Conservation (phyloP, 2,888 invertebrate genomes). For the Leptogaster cylindrica region DNA sequence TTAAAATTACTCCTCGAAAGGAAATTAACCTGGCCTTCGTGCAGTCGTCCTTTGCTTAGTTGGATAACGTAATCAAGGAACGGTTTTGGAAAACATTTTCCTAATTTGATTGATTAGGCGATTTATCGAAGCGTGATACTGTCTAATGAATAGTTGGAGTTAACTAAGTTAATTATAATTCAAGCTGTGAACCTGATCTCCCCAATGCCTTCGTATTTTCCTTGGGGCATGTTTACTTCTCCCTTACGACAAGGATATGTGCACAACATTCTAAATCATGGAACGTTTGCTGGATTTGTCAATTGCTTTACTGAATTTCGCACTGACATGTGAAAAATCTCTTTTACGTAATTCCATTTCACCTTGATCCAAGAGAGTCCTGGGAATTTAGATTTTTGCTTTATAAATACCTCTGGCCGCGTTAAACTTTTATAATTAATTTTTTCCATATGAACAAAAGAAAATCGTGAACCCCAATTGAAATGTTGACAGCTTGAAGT, state of each 20-base stretch:
- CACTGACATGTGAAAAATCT: conserved; percentile 11
- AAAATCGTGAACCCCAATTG: too few species aligned
- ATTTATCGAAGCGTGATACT: conserved; percentile 51
- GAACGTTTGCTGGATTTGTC: conserved; percentile 11
- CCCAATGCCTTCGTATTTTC: conserved; percentile 13
- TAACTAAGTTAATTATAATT: conserved; percentile 50
- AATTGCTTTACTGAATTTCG: background rate
- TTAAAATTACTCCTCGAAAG: conserved; percentile 24
- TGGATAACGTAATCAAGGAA: conserved; percentile 36
- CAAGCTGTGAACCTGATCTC: conserved; percentile 35
- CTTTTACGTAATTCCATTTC: conserved; percentile 14
- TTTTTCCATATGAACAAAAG: too few species aligned
- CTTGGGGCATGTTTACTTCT: conserved; percentile 12
- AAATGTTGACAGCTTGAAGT: too few species aligned
- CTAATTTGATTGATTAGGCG: conserved; percentile 52
- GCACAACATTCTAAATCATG: conserved; percentile 13
- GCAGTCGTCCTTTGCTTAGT: conserved; percentile 4
- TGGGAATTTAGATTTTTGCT: too few species aligned
- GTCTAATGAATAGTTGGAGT: conserved; percentile 51
- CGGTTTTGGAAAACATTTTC: conserved; percentile 45
- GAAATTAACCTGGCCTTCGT: conserved; percentile 34
- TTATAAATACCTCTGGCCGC: too few species aligned
- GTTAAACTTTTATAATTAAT: too few species aligned
- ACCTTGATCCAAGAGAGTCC: too few species aligned
- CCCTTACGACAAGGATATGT: background rate